Evolutionary conservation across 1,140 invertebrate species (phyloP), one percentile per base, ranked within the genome.

Genomic region (Monomorium pharaonis): DNA sequence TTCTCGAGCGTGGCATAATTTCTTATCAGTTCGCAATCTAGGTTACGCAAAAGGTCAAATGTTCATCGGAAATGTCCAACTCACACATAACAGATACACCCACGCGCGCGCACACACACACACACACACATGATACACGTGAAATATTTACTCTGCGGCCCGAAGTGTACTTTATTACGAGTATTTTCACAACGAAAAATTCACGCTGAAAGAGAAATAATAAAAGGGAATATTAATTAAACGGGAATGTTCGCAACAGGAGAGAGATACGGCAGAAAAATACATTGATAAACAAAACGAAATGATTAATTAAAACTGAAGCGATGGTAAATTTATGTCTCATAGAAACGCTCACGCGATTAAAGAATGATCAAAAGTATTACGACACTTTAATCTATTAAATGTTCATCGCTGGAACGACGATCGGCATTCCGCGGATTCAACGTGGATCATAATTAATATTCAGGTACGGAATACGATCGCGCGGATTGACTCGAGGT

Each of bases 401-500:
- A 44, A 69, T 14, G 33, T 47, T 74, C 37, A 58, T 83, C 24
- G n/a, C n/a, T 63, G 14, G 44, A 44, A 44, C 24, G 10, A 33
- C 42, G 9, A 77, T 63, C 21, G 16, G 16, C n/a, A 24, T 27
- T 62, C 16, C 0, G 56, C 21, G 56, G 42, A 12, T 60, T 14
- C n/a, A 30, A 80, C 30, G 12, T 24, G 42, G 9, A 47, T 74
- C 51, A 60, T 83, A 83, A 83, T 83, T 83, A 74, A 83, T 60
- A 58, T 14, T 83, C 24, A 24, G 24, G 5, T 18, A 37, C 14
- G 67, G 51, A 47, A 60, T 47, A 83, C 33, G 27, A 83, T 72
- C 18, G 16, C 37, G 37, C 78, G 18, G 16, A 14, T 47, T 58
- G 51, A 47, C 58, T 44, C 49, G 37, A 81, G 44, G 49, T 63